These are phyloP conservation scores for Pseudocheirus occidentalis DNA, from an alignment of 2,797 vertebrate genomes.

Conservation along the genomic window DNA sequence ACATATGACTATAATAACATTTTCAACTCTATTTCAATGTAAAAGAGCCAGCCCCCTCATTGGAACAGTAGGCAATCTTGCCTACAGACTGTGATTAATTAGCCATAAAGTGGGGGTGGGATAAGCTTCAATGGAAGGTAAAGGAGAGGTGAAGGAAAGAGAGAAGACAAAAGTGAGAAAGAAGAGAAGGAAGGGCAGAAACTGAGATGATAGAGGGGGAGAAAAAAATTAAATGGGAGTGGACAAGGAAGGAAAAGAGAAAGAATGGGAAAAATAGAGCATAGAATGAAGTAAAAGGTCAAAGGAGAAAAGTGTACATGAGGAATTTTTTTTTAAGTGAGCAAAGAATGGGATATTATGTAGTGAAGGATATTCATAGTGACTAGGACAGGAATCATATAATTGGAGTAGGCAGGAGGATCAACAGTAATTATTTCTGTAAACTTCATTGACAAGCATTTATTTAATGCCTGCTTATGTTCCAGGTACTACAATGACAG, in stretches of 20 bases:
- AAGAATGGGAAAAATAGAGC: not conserved
- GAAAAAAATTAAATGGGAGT: not conserved
- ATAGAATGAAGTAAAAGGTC: not conserved
- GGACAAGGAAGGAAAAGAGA: constrained; percentile 19
- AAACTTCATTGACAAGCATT: not conserved
- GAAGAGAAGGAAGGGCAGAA: not conserved
- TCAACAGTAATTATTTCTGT: not conserved
- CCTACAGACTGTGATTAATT: constrained; percentile 42
- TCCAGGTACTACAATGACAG: not conserved
- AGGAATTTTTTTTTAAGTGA: not conserved
- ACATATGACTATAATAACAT: constrained; percentile 32
- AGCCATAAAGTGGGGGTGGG: not conserved
- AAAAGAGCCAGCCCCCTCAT: constrained; percentile 9
- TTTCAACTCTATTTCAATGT: constrained; percentile 47
- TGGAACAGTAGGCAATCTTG: constrained; percentile 39
- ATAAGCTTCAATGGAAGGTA: not conserved
- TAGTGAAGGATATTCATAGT: not conserved
- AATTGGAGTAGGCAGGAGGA: not conserved
- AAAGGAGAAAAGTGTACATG: not conserved
- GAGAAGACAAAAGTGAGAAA: not conserved
- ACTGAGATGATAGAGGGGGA: not conserved
- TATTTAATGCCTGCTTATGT: not conserved
- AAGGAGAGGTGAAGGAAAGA: constrained; percentile 4
- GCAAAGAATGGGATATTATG: not conserved
- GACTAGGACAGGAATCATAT: not conserved